A percentile compares a stretch with the other conserved stretches of the same genome.
These are phyloP conservation scores for Melopsittacus undulatus DNA, from an alignment of 2,797 vertebrate genomes.

Conservation along the genomic window DNA sequence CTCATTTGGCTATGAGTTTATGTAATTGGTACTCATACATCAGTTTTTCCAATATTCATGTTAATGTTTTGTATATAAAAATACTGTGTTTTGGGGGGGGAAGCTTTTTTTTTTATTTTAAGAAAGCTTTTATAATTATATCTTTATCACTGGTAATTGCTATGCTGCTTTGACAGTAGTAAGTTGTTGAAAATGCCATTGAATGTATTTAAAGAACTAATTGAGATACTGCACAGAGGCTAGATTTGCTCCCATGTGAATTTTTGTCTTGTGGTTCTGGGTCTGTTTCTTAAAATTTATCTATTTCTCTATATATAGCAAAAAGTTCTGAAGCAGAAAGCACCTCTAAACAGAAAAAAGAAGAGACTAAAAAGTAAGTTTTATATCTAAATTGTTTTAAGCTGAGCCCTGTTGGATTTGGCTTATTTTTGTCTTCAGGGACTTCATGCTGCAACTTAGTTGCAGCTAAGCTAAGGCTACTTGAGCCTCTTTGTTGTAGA, in stretches of 20 bases:
- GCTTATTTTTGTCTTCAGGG: not conserved
- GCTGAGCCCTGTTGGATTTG: not conserved
- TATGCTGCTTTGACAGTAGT: not conserved
- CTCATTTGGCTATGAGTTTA: not conserved
- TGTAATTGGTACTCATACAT: not conserved
- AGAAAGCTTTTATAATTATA: not conserved
- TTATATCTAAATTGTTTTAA: not conserved
- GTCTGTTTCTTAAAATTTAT: not conserved
- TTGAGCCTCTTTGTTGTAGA: not conserved
- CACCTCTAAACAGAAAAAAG: slow-evolving; percentile 34
- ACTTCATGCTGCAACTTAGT: not conserved
- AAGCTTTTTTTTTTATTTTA: not conserved
- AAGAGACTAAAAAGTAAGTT: slow-evolving; percentile 78
- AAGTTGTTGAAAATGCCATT: not conserved
- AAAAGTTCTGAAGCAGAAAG: slow-evolving; percentile 62
- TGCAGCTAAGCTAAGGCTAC: not conserved
- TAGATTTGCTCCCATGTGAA: not conserved
- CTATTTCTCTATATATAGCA: slow-evolving; percentile 36
- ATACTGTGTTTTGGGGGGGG: not conserved
- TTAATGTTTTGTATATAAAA: not conserved
- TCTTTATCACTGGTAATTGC: not conserved
- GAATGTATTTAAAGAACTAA: not conserved
- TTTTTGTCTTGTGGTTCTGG: not conserved
- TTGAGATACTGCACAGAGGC: not conserved
- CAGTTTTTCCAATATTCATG: not conserved